phyloP scores from a whole-genome alignment of 2,888 invertebrate species.

The Gisinianus flammeolus region DNA sequence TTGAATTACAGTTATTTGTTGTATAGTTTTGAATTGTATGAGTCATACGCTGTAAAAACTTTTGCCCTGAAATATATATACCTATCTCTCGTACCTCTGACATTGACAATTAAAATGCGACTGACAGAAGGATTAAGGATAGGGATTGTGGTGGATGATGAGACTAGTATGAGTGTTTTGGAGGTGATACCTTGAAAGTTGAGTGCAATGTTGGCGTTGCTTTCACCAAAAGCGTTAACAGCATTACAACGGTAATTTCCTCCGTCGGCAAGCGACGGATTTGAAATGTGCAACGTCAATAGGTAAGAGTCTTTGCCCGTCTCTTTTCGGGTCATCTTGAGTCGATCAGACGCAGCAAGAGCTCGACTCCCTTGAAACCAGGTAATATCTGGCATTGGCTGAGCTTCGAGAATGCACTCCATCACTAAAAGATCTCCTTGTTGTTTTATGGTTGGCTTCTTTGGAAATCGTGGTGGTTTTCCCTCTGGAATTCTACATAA shows the following conservation, averaged over 20 bases:
- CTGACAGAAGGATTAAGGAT: not conserved
- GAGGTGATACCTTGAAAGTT: conserved; percentile 92
- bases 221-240: conserved; percentile 97
- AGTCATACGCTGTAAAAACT: no score
- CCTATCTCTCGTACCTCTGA: not conserved
- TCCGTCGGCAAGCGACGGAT: conserved; percentile 94
- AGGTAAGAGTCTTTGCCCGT: conserved; percentile 89
- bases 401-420: conserved; percentile 94
- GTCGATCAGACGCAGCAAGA: conserved; percentile 81
- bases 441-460: conserved; percentile 94
- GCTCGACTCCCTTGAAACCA: conserved; percentile 92
- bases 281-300: conserved; percentile 89
- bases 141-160: no score
- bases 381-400: conserved; percentile 91
- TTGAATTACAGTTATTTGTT: no score
- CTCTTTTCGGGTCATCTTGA: conserved; percentile 88
- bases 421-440: conserved; percentile 91
- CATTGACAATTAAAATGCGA: not conserved
- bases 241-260: conserved; percentile 99
- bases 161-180: conserved; percentile 29
- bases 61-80: no score
- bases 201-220: conserved; percentile 99
- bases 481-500: conserved; percentile 86
- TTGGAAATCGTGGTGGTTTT: conserved; percentile 93
- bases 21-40: no score